Conservation (phyloP, 2,113 vertebrate species). For the Chaenogobius annularis region DNA sequence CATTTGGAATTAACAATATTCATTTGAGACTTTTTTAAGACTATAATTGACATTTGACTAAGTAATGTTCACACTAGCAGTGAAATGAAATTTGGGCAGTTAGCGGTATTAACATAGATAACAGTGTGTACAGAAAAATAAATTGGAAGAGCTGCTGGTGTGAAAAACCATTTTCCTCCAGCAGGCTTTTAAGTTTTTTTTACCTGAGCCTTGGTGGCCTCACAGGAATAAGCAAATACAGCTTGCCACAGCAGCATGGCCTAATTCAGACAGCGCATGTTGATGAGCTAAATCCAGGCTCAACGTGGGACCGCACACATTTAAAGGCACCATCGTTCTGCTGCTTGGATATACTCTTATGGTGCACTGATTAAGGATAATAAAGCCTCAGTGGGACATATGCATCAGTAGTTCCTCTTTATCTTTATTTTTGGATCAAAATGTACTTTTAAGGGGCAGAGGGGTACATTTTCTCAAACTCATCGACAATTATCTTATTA, state of each 20-base stretch:
- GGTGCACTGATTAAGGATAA: constrained; percentile 62
- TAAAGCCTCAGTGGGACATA: constrained; percentile 68
- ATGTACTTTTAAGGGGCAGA: constrained; percentile 42
- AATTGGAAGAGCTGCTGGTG: constrained; percentile 31
- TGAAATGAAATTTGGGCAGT: constrained; percentile 6
- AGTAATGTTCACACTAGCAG: neutral
- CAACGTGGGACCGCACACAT: constrained; percentile 40
- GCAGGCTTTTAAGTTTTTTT: constrained; percentile 15
- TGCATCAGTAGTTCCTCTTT: constrained; percentile 60
- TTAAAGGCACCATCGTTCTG: constrained; percentile 47
- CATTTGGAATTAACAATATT: neutral
- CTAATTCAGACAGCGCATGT: constrained; percentile 54
- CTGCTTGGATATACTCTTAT: constrained; percentile 49
- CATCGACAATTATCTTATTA: neutral
- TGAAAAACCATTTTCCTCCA: constrained; percentile 14
- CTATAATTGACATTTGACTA: neutral
- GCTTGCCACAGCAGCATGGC: constrained; percentile 57
- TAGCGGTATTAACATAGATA: constrained; percentile 12
- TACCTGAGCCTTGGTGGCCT: constrained; percentile 44
- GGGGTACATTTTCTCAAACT: constrained; percentile 21
- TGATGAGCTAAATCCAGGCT: constrained; percentile 59
- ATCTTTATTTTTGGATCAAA: constrained; percentile 61
- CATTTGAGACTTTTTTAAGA: neutral
- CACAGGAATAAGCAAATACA: constrained; percentile 40
- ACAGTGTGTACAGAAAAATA: constrained; percentile 22